Evolutionary conservation across 2,888 invertebrate species (phyloP).

Genomic region (Tiphia femorata): DNA sequence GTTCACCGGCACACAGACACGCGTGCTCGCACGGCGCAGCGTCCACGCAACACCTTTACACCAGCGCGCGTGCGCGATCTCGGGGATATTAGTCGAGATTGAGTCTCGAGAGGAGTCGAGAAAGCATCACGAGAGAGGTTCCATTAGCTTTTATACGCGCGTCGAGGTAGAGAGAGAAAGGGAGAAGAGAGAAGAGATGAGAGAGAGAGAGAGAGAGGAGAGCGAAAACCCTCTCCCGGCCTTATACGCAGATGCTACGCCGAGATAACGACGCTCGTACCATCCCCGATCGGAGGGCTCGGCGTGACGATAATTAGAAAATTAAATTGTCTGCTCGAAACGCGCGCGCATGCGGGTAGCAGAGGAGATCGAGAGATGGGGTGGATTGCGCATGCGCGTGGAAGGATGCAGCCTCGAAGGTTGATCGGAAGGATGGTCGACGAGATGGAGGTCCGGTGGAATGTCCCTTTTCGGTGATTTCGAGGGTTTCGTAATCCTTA

Average conservation of each 20-base stretch:
- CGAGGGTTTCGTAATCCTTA: too few relatives aligned
- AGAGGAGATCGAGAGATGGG: not conserved
- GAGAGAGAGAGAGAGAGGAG: not conserved
- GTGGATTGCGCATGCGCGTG: not conserved
- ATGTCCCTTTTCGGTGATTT: too few relatives aligned
- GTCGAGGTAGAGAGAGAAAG: conserved; percentile 30
- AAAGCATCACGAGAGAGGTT: conserved; percentile 36
- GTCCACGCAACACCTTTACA: conserved; percentile 40
- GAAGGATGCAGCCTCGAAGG: too few relatives aligned
- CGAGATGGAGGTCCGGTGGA: too few relatives aligned
- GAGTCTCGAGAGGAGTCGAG: conserved; percentile 42
- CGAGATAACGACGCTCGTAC: conserved; percentile 52
- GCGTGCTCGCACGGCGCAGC: not conserved
- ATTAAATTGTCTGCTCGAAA: conserved; percentile 64
- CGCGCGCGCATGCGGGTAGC: not conserved
- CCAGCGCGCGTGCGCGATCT: conserved; percentile 26
- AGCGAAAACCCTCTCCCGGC: conserved; percentile 20
- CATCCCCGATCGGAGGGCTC: conserved; percentile 41
- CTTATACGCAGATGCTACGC: conserved; percentile 49
- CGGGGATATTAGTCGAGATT: conserved; percentile 64
- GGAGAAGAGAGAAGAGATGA: too few relatives aligned
- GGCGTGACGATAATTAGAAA: conserved; percentile 66
- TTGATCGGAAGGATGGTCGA: too few relatives aligned
- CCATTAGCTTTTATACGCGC: conserved; percentile 62
- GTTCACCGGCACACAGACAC: too few relatives aligned